Conservation (phyloP, 2,888 invertebrate species). For the Epinotia demarniana region DNA sequence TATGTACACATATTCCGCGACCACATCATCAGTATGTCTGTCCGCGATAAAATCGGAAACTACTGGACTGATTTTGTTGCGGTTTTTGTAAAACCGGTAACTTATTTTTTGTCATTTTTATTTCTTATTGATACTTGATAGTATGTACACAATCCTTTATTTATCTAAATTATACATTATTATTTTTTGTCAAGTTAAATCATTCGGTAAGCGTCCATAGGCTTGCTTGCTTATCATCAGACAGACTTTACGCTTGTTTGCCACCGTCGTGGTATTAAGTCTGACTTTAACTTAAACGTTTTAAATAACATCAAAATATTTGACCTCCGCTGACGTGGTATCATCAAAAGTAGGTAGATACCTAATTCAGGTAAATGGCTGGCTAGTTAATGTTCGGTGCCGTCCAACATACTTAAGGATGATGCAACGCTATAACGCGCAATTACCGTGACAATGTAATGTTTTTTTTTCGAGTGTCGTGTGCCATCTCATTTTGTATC, state of each 20-base stretch:
- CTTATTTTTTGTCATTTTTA: too few relatives aligned
- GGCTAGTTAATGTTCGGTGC: slow-evolving; percentile 9
- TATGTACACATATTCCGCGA: too few relatives aligned
- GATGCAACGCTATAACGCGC: slow-evolving; percentile 26
- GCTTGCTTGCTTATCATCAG: neutral
- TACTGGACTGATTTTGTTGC: too few relatives aligned
- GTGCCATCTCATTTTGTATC: neutral
- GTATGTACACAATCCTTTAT: too few relatives aligned
- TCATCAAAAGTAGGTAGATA: neutral
- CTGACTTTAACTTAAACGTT: neutral
- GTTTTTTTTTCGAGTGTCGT: neutral
- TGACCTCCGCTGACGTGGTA: slow-evolving; percentile 6
- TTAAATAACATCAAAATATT: neutral
- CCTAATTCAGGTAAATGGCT: slow-evolving; percentile 22
- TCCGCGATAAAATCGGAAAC: too few relatives aligned
- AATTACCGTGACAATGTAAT: slow-evolving; percentile 19
- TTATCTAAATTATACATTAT: too few relatives aligned
- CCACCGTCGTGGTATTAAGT: neutral
- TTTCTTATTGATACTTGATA: too few relatives aligned
- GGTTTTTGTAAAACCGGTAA: too few relatives aligned
- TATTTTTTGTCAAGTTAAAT: too few relatives aligned
- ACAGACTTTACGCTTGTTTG: neutral
- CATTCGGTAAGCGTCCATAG: too few relatives aligned
- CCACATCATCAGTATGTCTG: too few relatives aligned
- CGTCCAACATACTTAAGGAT: slow-evolving; percentile 21